phyloP scores from a whole-genome alignment of 2,113 vertebrate genomes.

The Diglossa brunneiventris region DNA sequence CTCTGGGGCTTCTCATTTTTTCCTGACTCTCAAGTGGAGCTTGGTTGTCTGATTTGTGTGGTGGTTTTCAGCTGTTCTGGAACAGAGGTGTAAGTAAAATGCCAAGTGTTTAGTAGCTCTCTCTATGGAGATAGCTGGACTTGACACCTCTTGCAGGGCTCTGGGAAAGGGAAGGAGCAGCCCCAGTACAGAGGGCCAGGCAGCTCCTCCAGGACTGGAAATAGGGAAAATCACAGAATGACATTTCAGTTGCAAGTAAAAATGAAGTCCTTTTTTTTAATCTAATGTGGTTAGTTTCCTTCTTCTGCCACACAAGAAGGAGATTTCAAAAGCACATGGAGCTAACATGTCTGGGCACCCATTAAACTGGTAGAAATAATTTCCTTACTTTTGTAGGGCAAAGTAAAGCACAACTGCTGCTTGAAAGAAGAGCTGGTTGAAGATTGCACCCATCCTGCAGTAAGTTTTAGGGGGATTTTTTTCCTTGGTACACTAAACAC shows the following conservation, averaged over 20 bases:
- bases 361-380: background rate
- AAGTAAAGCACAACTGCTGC: background rate
- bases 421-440: background rate
- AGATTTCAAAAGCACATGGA: background rate
- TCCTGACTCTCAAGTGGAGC: background rate
- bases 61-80: background rate
- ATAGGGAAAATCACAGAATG: background rate
- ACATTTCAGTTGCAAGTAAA: background rate
- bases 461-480: background rate
- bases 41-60: background rate
- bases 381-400: background rate
- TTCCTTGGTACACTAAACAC: background rate
- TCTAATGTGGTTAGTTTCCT: background rate
- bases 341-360: background rate
- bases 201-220: background rate
- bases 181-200: background rate
- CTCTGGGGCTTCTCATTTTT: background rate
- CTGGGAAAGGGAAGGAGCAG: background rate
- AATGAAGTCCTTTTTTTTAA: background rate
- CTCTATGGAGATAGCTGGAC: background rate
- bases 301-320: background rate
- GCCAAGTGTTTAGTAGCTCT: background rate
- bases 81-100: background rate
- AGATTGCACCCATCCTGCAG: background rate
- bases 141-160: background rate